A percentile compares a stretch with the other conserved stretches of the same genome.
Evolutionary conservation across 2,888 invertebrate species (phyloP).

Genomic region (Tachina grossa): DNA sequence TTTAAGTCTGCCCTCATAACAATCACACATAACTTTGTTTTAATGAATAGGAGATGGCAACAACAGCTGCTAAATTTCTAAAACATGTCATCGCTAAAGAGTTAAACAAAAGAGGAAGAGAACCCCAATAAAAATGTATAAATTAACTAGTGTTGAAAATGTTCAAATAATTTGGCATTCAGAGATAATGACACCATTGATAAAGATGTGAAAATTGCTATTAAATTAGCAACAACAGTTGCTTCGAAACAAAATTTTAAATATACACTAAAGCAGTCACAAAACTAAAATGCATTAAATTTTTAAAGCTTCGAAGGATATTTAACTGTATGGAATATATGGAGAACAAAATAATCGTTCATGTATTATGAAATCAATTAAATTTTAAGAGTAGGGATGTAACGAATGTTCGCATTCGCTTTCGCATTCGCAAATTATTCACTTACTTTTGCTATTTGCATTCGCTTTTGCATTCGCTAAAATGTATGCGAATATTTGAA

Average conservation of each 20-base stretch:
- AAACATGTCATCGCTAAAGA: slow-evolving; percentile 1
- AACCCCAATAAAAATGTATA: slow-evolving; percentile 7
- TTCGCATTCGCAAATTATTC: too few species aligned
- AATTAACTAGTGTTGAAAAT: slow-evolving; percentile 21
- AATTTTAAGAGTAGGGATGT: too few species aligned
- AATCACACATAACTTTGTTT: not conserved
- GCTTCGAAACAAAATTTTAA: not conserved
- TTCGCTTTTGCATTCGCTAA: too few species aligned
- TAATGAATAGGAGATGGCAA: too few species aligned
- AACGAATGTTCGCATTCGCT: too few species aligned
- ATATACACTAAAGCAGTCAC: not conserved
- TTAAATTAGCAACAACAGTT: slow-evolving; percentile 46
- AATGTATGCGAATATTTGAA: too few species aligned
- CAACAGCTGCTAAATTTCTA: slow-evolving; percentile 16
- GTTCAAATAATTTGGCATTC: slow-evolving; percentile 40
- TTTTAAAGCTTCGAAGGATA: too few species aligned
- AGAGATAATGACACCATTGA: slow-evolving; percentile 25
- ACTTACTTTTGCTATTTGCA: too few species aligned
- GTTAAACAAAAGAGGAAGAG: not conserved
- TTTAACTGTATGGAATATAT: too few species aligned
- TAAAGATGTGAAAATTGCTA: slow-evolving; percentile 44
- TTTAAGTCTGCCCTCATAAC: not conserved
- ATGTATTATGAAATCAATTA: too few species aligned
- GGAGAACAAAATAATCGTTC: too few species aligned
- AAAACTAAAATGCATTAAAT: too few species aligned